Conservation (phyloP, 1,140 invertebrate species). For the Orussus abietinus region DNA sequence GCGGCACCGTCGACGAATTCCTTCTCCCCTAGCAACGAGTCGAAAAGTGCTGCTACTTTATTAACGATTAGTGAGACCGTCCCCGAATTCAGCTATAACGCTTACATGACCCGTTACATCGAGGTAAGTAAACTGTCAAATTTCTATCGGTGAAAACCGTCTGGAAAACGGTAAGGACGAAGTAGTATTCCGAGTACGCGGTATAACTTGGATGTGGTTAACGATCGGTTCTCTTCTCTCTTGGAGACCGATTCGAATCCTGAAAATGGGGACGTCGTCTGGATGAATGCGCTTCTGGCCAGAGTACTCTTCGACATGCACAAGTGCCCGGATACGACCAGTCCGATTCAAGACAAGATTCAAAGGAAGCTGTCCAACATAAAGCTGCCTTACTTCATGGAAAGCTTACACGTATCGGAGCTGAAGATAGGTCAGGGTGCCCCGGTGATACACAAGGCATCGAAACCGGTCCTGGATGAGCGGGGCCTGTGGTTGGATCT, state of each 20-base stretch:
- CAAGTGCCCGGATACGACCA: constrained; percentile 61
- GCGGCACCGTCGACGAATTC: constrained; percentile 19
- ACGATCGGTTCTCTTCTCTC: no score
- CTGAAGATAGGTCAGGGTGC: constrained; percentile 72
- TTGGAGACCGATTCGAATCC: constrained; percentile 4
- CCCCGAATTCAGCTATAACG: constrained; percentile 37
- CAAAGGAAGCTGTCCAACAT: constrained; percentile 84
- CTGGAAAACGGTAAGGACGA: no score
- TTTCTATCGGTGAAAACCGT: no score
- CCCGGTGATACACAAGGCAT: constrained; percentile 72
- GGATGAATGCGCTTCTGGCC: constrained; percentile 74
- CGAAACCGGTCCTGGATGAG: constrained; percentile 74
- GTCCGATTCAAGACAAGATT: constrained; percentile 69
- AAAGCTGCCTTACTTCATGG: constrained; percentile 85
- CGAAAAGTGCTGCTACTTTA: constrained; percentile 30
- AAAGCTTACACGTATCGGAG: constrained; percentile 73
- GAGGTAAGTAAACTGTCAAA: constrained; percentile 34
- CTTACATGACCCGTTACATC: constrained; percentile 44
- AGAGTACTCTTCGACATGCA: constrained; percentile 75
- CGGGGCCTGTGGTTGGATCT: constrained; percentile 91
- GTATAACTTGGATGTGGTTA: no score
- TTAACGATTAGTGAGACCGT: constrained; percentile 24
- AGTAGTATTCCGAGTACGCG: no score
- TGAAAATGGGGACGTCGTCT: constrained; percentile 56
- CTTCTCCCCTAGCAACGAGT: constrained; percentile 23